These are phyloP conservation scores for Varanus salvator DNA, from an alignment of 2,113 vertebrate species.

Conservation along the genomic window DNA sequence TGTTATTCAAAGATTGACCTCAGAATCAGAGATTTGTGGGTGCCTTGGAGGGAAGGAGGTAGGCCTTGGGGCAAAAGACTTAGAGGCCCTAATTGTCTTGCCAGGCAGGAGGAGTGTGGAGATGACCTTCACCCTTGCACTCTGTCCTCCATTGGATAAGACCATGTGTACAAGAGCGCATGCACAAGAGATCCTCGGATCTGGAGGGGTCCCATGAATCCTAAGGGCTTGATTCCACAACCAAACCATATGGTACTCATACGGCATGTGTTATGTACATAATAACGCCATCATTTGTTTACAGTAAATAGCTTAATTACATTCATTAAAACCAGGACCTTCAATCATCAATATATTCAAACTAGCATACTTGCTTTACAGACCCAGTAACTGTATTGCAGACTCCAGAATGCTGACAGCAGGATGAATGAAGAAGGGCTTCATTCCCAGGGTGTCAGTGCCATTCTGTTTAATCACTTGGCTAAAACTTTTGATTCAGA, in stretches of 20 bases:
- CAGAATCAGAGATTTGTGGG: too few relatives aligned
- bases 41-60: too few relatives aligned
- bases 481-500: constrained; percentile 37
- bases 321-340: constrained; percentile 19
- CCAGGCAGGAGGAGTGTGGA: too few relatives aligned
- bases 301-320: neutral
- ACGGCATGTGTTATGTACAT: accelerated
- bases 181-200: neutral
- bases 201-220: neutral
- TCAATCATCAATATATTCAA: constrained; percentile 43
- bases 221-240: neutral
- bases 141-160: too few relatives aligned
- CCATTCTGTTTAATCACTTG: constrained; percentile 32
- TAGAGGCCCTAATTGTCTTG: too few relatives aligned
- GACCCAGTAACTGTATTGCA: constrained; percentile 34
- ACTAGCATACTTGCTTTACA: constrained; percentile 31
- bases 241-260: constrained; percentile 7
- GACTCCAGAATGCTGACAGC: constrained; percentile 47
- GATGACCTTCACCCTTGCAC: too few relatives aligned
- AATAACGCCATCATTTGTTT: constrained; percentile 2
- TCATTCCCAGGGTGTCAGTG: neutral
- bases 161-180: too few relatives aligned
- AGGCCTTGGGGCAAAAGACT: too few relatives aligned
- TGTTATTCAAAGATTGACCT: too few relatives aligned
- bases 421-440: constrained; percentile 45